A percentile compares a stretch with the other conserved stretches of the same genome.
These are phyloP conservation scores for Mixornis gularis DNA, from an alignment of 2,113 vertebrate genomes.

Conservation along the genomic window DNA sequence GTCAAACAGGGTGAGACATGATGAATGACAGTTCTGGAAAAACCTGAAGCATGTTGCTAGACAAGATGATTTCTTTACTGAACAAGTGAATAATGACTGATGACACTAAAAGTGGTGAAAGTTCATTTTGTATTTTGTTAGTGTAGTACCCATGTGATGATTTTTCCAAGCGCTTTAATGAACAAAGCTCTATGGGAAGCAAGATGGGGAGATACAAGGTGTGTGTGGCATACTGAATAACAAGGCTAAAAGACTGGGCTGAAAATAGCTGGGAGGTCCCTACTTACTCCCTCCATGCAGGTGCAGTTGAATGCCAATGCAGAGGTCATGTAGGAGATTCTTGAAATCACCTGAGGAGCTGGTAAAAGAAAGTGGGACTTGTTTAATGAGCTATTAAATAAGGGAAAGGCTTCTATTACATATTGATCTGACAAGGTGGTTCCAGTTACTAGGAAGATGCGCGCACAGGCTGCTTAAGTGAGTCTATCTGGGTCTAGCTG, in stretches of 20 bases:
- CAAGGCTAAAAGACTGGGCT: not conserved
- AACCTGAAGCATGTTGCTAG: not conserved
- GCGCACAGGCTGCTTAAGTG: not conserved
- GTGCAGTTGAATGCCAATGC: not conserved
- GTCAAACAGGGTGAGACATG: not conserved
- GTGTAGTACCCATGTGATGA: rapidly evolving
- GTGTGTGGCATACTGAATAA: not conserved
- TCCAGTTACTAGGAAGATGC: not conserved
- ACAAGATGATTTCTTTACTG: not conserved
- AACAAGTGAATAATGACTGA: not conserved
- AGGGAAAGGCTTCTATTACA: not conserved
- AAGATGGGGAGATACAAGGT: not conserved
- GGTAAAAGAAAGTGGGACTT: not conserved
- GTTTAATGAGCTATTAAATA: slow-evolving; percentile 22
- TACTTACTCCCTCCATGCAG: not conserved
- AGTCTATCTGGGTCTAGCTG: not conserved
- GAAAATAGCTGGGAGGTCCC: not conserved
- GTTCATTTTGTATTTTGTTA: not conserved
- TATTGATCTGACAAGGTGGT: not conserved
- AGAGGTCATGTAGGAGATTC: not conserved
- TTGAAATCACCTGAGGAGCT: not conserved
- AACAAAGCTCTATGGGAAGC: not conserved
- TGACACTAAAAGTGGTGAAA: not conserved
- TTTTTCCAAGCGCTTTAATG: not conserved
- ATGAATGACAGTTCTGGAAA: not conserved